phyloP scores from a whole-genome alignment of 1,140 invertebrate species.

The Lutraria rhynchaena region DNA sequence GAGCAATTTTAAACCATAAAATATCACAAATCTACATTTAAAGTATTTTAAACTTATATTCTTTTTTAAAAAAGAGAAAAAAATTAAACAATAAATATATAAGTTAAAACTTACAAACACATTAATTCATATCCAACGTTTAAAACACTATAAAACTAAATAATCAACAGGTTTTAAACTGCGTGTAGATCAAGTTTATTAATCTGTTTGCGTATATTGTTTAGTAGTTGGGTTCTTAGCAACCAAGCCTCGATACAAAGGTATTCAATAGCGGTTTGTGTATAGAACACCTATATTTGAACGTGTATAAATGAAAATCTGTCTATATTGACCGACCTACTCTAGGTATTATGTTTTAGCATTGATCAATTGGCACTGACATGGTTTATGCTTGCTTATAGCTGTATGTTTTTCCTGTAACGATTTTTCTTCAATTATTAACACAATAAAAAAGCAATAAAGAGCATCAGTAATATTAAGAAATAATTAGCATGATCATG shows the following conservation, averaged over 20 bases:
- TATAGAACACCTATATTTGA: conserved; percentile 55
- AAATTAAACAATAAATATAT: too few species aligned
- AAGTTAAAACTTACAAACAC: too few species aligned
- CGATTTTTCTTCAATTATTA: neutral
- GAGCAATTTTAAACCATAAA: too few species aligned
- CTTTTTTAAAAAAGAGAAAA: too few species aligned
- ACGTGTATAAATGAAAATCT: conserved; percentile 58
- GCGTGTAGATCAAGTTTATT: conserved; percentile 12
- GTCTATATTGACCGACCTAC: conserved; percentile 54
- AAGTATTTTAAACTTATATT: too few species aligned
- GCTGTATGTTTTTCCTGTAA: neutral
- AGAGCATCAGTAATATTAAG: too few species aligned
- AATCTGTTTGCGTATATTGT: conserved; percentile 61
- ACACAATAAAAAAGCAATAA: neutral
- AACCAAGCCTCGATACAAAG: conserved; percentile 46
- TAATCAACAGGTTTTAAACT: conserved; percentile 20
- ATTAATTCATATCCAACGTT: conserved; percentile 27
- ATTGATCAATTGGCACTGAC: conserved; percentile 12
- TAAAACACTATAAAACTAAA: conserved; percentile 15
- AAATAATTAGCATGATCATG: neutral
- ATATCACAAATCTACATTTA: too few species aligned
- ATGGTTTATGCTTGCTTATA: neutral
- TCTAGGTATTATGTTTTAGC: conserved; percentile 42
- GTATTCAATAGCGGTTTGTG: conserved; percentile 51
- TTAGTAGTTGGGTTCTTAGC: conserved; percentile 44